Base-by-base conservation (phyloP, 1,140 invertebrate genomes). In the Drosophila littoralis region DNA sequence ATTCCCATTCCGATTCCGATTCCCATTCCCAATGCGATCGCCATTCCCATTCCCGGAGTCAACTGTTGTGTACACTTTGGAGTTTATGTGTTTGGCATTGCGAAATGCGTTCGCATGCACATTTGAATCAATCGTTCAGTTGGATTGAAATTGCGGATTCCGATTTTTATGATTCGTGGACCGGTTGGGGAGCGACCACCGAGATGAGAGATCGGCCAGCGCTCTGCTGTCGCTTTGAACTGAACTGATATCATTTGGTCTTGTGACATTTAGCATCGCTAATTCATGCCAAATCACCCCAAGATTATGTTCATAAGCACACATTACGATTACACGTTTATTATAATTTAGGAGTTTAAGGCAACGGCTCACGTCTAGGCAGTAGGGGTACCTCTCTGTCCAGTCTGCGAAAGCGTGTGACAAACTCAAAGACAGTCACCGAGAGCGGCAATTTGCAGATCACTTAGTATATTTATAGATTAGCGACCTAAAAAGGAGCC, bases 271-370 rank as follows among this genome's bases (percentile, higher is more conserved):
- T 89, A 91, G 83, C 70, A 89, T 73, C 89, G 75, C 79, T 91
- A 91, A 89, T 91, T 91, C 79, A 91, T 89, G 71, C 68, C 84
- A 85, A 91, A 91, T 91, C 76, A 88, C 89, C 81, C 68, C 69
- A 52, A 76, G 89, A 91, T 91, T 89, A 91, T 85, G 89, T 85
- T 89, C 81, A 91, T 91, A 88, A 90, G 89, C 83, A 84, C 88
- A 79, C 89, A 91, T 91, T 91, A 91, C 76, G 89, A 91, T 91
- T 91, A 82, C 89, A 91, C 89, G 78, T 91, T 91, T 91, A 91
- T 88, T 91, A 78, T 91, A 91, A 91, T 91, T 91, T 91, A 91
- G 81, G 81, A 91, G 89, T 88, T 78, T 91, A 89, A 60, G 57
- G 40, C 64, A 22, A 50, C 33, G 17, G 33, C 40, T 7, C 10